Conservation (phyloP, 2,888 invertebrate genomes). For the Drosophila cracens region DNA sequence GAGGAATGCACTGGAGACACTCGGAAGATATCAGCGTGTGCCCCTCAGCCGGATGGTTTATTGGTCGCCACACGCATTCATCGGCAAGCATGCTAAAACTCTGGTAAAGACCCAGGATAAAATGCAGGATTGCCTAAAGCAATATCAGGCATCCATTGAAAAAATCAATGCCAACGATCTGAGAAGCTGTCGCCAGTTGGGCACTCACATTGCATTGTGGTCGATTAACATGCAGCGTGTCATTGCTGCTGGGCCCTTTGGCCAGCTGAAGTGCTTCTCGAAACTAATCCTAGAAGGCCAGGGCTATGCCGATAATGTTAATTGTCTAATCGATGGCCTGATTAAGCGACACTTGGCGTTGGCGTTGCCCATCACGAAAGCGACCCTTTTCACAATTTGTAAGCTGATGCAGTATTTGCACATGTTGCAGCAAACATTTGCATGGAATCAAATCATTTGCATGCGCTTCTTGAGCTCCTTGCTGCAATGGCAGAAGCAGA, state of each 20-base stretch:
- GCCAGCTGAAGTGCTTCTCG: constrained; percentile 86
- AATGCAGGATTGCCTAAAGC: constrained; percentile 83
- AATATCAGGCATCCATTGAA: constrained; percentile 87
- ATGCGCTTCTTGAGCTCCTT: constrained; percentile 91
- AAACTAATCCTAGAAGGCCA: constrained; percentile 86
- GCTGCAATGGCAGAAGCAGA: constrained; percentile 88
- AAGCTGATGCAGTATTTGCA: constrained; percentile 93
- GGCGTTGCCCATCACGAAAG: constrained; percentile 91
- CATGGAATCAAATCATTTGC: constrained; percentile 89
- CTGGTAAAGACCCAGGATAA: constrained; percentile 86
- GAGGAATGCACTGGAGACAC: constrained; percentile 90
- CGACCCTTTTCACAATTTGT: constrained; percentile 90
- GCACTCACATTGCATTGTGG: constrained; percentile 87
- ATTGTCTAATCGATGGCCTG: constrained; percentile 87
- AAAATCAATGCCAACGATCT: constrained; percentile 45
- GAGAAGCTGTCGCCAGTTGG: constrained; percentile 86
- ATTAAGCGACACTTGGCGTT: constrained; percentile 90
- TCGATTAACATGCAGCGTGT: constrained; percentile 87
- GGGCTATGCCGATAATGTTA: constrained; percentile 89
- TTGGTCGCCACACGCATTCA: constrained; percentile 94
- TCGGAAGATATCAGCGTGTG: constrained; percentile 92
- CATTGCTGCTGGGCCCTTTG: constrained; percentile 85
- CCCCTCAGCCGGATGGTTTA: constrained; percentile 91
- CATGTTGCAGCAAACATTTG: constrained; percentile 90
- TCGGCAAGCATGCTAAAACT: constrained; percentile 88